phyloP scores from a whole-genome alignment of 53 echinoderm and acorn worm genomes.

The Apostichopus leukothele region DNA sequence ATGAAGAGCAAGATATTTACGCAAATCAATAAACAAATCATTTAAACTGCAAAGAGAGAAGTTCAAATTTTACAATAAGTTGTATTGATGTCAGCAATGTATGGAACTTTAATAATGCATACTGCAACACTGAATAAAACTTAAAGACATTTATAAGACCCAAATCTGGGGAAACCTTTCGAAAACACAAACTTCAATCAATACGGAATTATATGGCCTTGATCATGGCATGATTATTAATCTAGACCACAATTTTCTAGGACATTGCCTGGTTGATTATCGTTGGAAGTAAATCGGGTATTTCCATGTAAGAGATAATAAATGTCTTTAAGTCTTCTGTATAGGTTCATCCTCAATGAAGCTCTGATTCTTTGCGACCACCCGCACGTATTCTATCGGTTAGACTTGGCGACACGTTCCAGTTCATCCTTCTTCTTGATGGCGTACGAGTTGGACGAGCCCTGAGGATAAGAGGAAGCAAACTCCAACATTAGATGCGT shows the following conservation, averaged over 20 bases:
- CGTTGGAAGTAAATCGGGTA: not conserved
- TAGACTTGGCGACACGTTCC: conserved; percentile 99
- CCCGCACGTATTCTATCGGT: conserved; percentile 73
- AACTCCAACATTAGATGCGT: too few species aligned
- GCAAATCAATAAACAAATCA: not conserved
- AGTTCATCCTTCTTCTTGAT: conserved; percentile 99
- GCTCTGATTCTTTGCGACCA: not conserved
- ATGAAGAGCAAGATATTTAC: too few species aligned
- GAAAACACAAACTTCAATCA: too few species aligned
- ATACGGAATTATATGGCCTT: too few species aligned
- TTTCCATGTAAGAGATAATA: not conserved
- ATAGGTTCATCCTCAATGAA: not conserved
- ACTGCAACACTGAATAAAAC: not conserved
- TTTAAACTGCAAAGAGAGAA: not conserved
- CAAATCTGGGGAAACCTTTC: not conserved
- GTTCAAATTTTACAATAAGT: not conserved
- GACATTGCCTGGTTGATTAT: too few species aligned
- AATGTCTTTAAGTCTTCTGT: not conserved
- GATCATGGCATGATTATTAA: too few species aligned
- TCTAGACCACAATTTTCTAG: too few species aligned
- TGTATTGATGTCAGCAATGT: not conserved
- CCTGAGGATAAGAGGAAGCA: conserved; percentile 52
- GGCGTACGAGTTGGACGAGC: conserved; percentile 99
- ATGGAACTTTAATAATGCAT: not conserved
- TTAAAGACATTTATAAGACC: not conserved